phyloP scores from a whole-genome alignment of 2,797 vertebrate species.

The Acrossocheilus wenchowensis region DNA sequence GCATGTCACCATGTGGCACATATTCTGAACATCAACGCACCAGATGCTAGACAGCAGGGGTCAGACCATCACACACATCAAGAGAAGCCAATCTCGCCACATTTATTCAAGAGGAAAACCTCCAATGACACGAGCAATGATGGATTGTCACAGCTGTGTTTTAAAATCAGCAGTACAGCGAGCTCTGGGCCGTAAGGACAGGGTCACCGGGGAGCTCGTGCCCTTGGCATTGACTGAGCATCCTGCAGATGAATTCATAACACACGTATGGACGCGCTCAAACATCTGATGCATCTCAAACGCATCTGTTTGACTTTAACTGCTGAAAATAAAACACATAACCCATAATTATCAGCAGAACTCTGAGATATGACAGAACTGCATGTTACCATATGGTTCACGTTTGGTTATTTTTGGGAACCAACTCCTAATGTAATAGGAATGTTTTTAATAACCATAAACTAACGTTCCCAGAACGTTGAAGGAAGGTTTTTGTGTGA shows the following conservation, averaged over 20 bases:
- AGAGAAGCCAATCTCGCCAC: neutral
- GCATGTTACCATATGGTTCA: neutral
- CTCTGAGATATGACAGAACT: neutral
- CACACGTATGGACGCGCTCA: neutral
- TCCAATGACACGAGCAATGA: neutral
- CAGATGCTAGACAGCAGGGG: slow-evolving; percentile 43
- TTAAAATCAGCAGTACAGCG: slow-evolving; percentile 17
- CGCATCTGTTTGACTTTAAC: neutral
- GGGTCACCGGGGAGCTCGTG: slow-evolving; percentile 27
- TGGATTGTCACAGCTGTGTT: neutral
- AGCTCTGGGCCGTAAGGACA: neutral
- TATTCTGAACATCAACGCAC: slow-evolving; percentile 22
- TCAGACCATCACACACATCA: slow-evolving; percentile 27
- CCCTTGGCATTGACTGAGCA: slow-evolving; percentile 48
- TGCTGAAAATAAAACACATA: neutral
- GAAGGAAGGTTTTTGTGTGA: neutral
- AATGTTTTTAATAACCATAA: neutral
- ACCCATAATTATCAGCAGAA: neutral
- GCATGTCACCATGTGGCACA: slow-evolving; percentile 33
- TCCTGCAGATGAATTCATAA: slow-evolving; percentile 21
- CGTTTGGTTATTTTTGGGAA: neutral
- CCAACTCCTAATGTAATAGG: neutral
- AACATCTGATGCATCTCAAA: slow-evolving; percentile 33
- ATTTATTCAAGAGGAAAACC: slow-evolving; percentile 14
- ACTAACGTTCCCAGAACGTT: neutral